Evolutionary conservation across 2,888 invertebrate species (phyloP).

Genomic region (Mechanitis mazaeus): DNA sequence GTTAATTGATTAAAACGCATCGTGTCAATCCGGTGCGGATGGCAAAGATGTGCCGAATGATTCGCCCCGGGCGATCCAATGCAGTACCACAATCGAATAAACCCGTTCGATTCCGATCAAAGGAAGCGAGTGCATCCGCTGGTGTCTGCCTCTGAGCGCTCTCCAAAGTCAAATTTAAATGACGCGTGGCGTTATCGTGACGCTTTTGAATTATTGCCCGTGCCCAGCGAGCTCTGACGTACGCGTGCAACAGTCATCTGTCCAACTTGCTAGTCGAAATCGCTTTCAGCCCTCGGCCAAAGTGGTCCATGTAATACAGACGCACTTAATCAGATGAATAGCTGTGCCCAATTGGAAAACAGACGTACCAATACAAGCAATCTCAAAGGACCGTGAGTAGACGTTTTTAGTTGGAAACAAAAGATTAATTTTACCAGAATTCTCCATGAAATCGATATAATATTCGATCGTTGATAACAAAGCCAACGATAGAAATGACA

Average conservation of each 20-base stretch:
- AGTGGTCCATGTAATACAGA: slow-evolving; percentile 20
- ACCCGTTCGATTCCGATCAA: slow-evolving; percentile 40
- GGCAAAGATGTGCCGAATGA: slow-evolving; percentile 46
- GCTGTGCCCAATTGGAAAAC: slow-evolving; percentile 26
- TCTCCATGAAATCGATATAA: slow-evolving; percentile 57
- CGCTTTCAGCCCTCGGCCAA: slow-evolving; percentile 23
- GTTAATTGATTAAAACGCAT: slow-evolving; percentile 76
- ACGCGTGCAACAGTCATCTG: slow-evolving; percentile 21
- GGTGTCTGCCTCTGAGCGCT: slow-evolving; percentile 32
- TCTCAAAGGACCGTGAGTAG: slow-evolving; percentile 36
- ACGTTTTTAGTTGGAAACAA: slow-evolving; percentile 45
- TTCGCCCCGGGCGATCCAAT: slow-evolving; percentile 34
- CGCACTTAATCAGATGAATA: slow-evolving; percentile 32
- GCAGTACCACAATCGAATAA: slow-evolving; percentile 31
- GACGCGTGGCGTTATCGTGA: slow-evolving; percentile 34
- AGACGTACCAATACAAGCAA: slow-evolving; percentile 30
- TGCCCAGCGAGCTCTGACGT: slow-evolving; percentile 11
- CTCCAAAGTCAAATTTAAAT: slow-evolving; percentile 31
- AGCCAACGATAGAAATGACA: slow-evolving; percentile 50
- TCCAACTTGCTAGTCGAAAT: slow-evolving; percentile 19
- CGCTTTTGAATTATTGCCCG: slow-evolving; percentile 30
- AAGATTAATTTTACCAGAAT: slow-evolving; percentile 53
- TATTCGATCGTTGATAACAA: slow-evolving; percentile 52
- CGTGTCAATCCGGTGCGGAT: slow-evolving; percentile 58
- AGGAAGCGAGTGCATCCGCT: slow-evolving; percentile 39